Evolutionary conservation across 1,140 invertebrate genomes (phyloP), one percentile per base, ranked within the genome.

Genomic region (Bombus balteatus): DNA sequence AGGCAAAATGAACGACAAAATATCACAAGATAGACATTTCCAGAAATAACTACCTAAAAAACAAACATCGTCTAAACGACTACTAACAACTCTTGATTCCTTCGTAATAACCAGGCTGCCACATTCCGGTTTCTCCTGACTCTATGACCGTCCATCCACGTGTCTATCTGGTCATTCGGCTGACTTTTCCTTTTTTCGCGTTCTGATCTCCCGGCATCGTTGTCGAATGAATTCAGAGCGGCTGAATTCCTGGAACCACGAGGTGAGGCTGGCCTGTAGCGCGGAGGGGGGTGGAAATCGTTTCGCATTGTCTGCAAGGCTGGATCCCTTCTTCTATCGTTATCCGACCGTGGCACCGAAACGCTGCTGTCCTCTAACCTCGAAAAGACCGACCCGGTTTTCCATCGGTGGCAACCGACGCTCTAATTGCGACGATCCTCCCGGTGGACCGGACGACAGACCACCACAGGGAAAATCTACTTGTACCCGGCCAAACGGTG

Each of bases 361-460:
- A 87, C 82, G 66, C 62, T 59, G 59, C 68, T 75, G 62, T 78
- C 57, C 81, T 79, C 82, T 78, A 77, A 84, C 81, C 85, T 82
- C 74, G 81, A 66, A 81, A 73, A 68, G 80, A 82, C 53, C 70
- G 83, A 90, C 81, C 83, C 83, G 70, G 72, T 85, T 87, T 87
- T 71, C 86, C 62, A 81, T 85, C 86, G 73, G 76, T 83, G 81
- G 68, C 81, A 66, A 74, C 77, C 86, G 68, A 68, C 70, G 85
- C n/a, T 71, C 85, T 90, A 85, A 86, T 90, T 90, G 73, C 59
- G 66, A 82, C 76, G 78, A 75, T 81, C 80, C 72, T 87, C 72
- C 75, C 65, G 12, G 62, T 13, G 66, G 59, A 47, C 75, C 83
- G 59, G 75, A 84, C 68, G n/a, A n/a, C 77, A 80, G 77, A 80